Percentiles rank a stretch among this genome's conserved stretches.
These are phyloP conservation scores for Sphenopsis melanotis DNA, from an alignment of 2,797 vertebrate genomes.

Conservation along the genomic window DNA sequence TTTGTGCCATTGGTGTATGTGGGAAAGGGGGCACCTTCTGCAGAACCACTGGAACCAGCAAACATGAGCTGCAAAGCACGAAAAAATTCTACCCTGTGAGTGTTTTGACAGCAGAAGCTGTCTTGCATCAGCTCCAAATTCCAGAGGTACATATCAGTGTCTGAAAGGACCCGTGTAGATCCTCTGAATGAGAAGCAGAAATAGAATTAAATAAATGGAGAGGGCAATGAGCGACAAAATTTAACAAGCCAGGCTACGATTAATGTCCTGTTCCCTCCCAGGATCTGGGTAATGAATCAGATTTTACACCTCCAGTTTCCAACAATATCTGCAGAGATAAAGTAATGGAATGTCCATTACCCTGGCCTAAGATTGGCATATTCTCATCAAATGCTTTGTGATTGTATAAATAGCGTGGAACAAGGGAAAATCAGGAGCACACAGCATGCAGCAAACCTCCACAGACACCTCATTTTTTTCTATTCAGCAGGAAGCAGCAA, in stretches of 20 bases:
- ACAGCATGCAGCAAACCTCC: neutral
- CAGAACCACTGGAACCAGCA: neutral
- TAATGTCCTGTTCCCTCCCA: slow-evolving; percentile 16
- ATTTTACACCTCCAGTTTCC: slow-evolving; percentile 58
- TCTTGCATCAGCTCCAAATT: neutral
- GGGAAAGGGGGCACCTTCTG: neutral
- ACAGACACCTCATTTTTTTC: neutral
- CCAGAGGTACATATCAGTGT: neutral
- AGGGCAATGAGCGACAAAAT: neutral
- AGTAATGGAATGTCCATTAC: slow-evolving; percentile 57
- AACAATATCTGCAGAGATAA: neutral
- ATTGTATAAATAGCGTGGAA: neutral
- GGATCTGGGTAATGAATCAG: slow-evolving; percentile 58
- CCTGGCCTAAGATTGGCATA: neutral
- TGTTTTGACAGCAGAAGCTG: neutral
- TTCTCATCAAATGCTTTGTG: slow-evolving; percentile 31
- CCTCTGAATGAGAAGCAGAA: neutral
- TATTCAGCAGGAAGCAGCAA: slow-evolving; percentile 8
- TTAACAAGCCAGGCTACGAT: slow-evolving; percentile 37
- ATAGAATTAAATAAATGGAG: slow-evolving; percentile 41
- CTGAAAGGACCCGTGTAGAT: neutral
- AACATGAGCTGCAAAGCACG: neutral
- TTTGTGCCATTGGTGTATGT: neutral
- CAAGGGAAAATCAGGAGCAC: neutral
- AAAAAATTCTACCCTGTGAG: neutral